Conservation (phyloP, 2,888 invertebrate species). For the Vannuccia rotundouncinata region DNA sequence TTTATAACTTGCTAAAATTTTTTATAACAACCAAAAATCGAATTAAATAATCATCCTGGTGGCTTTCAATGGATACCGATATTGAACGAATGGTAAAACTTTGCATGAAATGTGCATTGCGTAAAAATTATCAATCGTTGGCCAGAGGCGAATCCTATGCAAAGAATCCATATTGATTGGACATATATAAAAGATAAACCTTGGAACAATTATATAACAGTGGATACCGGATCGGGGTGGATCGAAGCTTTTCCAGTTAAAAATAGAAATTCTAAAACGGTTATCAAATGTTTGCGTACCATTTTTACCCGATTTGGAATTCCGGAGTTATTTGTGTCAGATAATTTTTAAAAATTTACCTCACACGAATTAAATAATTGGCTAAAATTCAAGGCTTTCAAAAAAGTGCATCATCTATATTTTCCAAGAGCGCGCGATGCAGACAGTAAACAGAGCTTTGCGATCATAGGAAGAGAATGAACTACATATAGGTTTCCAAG, state of each 20-base stretch:
- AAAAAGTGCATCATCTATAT: no score
- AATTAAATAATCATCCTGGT: no score
- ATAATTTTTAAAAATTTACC: neutral
- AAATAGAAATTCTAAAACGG: neutral
- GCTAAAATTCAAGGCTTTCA: no score
- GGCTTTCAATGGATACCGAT: no score
- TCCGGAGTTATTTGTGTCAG: conserved; percentile 9
- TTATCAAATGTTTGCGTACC: neutral
- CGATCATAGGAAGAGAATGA: no score
- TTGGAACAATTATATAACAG: neutral
- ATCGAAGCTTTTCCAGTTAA: conserved; percentile 16
- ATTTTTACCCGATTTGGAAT: conserved; percentile 29
- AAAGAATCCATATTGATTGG: conserved; percentile 4
- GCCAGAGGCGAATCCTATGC: neutral
- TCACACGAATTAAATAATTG: no score
- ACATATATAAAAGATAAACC: neutral
- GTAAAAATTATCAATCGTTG: neutral
- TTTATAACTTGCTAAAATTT: no score
- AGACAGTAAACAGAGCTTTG: neutral
- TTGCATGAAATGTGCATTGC: neutral
- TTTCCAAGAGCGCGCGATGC: neutral
- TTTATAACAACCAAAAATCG: neutral
- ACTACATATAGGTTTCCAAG: neutral
- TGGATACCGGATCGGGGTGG: conserved; percentile 27
- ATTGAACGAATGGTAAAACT: neutral